phyloP scores from a whole-genome alignment of 2,888 invertebrate genomes.

The Argynnis bischoffii region DNA sequence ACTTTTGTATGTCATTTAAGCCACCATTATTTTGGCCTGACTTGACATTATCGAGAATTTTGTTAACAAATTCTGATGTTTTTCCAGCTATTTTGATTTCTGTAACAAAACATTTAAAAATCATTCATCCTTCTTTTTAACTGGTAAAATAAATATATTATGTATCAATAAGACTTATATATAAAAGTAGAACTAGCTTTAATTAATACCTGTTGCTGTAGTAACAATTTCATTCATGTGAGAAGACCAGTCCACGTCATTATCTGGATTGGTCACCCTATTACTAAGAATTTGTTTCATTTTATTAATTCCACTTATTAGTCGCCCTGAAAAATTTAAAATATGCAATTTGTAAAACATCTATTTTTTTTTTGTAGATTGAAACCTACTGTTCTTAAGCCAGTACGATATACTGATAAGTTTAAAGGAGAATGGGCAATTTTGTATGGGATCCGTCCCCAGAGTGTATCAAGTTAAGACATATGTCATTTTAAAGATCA shows the following conservation, averaged over 20 bases:
- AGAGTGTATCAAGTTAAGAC: no score
- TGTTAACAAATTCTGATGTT: constrained; percentile 96
- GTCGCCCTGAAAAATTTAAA: constrained; percentile 84
- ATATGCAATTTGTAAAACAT: neutral
- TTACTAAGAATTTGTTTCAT: constrained; percentile 88
- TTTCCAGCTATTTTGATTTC: constrained; percentile 94
- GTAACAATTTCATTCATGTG: constrained; percentile 88
- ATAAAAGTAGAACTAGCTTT: constrained; percentile 11
- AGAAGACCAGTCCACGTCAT: constrained; percentile 83
- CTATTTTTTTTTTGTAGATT: no score
- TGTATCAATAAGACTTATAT: constrained; percentile 17
- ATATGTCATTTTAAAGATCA: no score
- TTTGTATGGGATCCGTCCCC: no score
- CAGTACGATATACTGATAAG: neutral
- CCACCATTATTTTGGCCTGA: constrained; percentile 90
- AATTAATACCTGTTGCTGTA: constrained; percentile 84
- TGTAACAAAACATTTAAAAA: constrained; percentile 67
- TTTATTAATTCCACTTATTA: constrained; percentile 89
- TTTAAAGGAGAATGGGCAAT: no score
- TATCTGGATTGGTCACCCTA: constrained; percentile 83
- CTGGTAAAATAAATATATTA: constrained; percentile 3
- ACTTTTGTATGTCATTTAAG: constrained; percentile 85
- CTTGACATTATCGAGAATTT: constrained; percentile 93
- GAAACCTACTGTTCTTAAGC: no score
- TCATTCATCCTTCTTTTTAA: neutral